Conservation (phyloP, 2,113 vertebrate genomes). For the Donacobius atricapilla region DNA sequence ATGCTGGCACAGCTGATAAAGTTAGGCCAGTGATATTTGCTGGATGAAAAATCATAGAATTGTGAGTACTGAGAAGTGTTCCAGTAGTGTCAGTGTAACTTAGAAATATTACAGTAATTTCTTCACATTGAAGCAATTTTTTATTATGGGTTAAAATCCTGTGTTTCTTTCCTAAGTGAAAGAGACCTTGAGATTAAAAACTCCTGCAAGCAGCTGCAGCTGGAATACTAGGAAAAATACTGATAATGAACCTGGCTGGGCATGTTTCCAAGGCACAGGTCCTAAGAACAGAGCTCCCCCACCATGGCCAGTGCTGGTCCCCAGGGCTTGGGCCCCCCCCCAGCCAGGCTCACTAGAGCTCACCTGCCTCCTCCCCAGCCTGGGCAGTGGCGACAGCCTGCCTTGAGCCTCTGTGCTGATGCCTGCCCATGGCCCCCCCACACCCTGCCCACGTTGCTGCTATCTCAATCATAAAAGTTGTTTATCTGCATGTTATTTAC, state of each 20-base stretch:
- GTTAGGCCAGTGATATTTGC: not conserved
- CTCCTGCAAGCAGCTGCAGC: not conserved
- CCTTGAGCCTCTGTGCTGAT: not conserved
- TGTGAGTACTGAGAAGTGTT: not conserved
- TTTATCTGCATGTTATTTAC: not conserved
- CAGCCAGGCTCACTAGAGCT: not conserved
- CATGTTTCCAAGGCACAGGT: not conserved
- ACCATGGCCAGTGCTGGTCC: not conserved
- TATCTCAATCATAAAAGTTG: not conserved
- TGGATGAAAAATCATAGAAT: not conserved
- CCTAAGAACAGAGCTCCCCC: not conserved
- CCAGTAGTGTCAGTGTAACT: not conserved
- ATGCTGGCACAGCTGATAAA: not conserved
- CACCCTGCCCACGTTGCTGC: not conserved
- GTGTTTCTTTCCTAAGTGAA: not conserved
- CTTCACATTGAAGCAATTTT: not conserved
- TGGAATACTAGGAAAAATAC: not conserved
- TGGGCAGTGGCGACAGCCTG: fast-evolving
- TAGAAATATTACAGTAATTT: not conserved
- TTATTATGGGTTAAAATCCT: not conserved
- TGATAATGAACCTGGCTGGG: not conserved
- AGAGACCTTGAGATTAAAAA: not conserved
- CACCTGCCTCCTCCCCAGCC: not conserved
- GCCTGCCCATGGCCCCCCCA: too few relatives aligned
- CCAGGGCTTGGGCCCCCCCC: not conserved